These are phyloP conservation scores for Anoplius nigerrimus DNA, from an alignment of 2,888 invertebrate species.

Conservation along the genomic window DNA sequence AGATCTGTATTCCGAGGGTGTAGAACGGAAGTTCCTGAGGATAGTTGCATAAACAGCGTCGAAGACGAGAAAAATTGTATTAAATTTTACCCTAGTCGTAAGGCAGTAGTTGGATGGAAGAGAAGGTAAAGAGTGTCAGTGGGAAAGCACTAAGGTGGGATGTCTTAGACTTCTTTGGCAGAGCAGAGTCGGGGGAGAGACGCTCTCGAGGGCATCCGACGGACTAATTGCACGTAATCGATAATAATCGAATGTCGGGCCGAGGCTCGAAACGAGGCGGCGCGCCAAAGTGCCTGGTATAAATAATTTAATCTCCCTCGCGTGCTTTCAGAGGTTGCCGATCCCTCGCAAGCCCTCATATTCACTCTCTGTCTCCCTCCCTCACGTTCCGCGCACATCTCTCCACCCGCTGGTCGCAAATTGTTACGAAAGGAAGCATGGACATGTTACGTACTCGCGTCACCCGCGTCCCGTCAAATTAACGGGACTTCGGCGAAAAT, in stretches of 20 bases:
- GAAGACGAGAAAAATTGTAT: neutral
- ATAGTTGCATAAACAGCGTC: neutral
- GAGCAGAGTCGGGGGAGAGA: too few species aligned
- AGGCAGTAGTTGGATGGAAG: too few species aligned
- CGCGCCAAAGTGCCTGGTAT: conserved; percentile 54
- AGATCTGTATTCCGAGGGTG: too few species aligned
- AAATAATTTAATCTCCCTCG: conserved; percentile 57
- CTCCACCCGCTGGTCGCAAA: conserved; percentile 1
- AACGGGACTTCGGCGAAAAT: too few species aligned
- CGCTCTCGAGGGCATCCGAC: neutral
- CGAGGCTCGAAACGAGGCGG: conserved; percentile 40
- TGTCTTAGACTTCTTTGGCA: too few species aligned
- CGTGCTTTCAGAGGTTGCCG: conserved; percentile 49
- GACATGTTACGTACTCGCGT: neutral
- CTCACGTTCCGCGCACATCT: neutral
- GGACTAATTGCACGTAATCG: conserved; percentile 55
- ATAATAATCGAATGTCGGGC: conserved; percentile 56
- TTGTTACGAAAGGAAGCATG: conserved; percentile 25
- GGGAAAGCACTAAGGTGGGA: too few species aligned
- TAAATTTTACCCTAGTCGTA: too few species aligned
- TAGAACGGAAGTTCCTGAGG: too few species aligned
- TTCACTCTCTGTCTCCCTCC: neutral
- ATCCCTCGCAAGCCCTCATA: conserved; percentile 27
- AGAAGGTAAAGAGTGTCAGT: too few species aligned
- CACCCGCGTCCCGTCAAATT: neutral